phyloP scores from a whole-genome alignment of 2,888 invertebrate species.

The Spisula subtruncata region DNA sequence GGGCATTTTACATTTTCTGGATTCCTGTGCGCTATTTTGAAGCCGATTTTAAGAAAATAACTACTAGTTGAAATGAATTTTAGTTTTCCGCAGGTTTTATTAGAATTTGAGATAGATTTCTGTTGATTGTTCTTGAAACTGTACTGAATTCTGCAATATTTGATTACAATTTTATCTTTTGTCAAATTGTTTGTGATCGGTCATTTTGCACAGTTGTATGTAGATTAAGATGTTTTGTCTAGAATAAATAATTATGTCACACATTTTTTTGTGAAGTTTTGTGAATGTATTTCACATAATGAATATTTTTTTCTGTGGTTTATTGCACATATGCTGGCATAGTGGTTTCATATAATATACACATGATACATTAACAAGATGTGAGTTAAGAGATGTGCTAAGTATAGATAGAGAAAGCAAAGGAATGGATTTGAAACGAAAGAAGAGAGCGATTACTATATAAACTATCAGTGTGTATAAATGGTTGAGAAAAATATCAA shows the following conservation, averaged over 20 bases:
- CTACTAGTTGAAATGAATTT: too few relatives aligned
- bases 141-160: neutral
- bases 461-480: neutral
- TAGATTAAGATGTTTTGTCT: neutral
- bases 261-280: neutral
- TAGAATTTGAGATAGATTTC: too few relatives aligned
- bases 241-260: neutral
- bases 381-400: neutral
- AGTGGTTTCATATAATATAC: constrained; percentile 6
- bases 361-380: neutral
- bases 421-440: neutral
- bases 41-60: too few relatives aligned
- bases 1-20: too few relatives aligned
- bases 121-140: neutral
- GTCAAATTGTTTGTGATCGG: neutral
- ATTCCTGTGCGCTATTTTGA: too few relatives aligned
- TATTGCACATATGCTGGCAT: constrained; percentile 20
- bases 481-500: too few relatives aligned
- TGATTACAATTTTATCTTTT: neutral
- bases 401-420: neutral
- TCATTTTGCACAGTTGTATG: too few relatives aligned
- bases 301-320: neutral
- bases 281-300: neutral
- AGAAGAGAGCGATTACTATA: neutral
- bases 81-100: too few relatives aligned